Evolutionary conservation across 2,888 invertebrate genomes (phyloP).

Genomic region (Polyommatus icarus): DNA sequence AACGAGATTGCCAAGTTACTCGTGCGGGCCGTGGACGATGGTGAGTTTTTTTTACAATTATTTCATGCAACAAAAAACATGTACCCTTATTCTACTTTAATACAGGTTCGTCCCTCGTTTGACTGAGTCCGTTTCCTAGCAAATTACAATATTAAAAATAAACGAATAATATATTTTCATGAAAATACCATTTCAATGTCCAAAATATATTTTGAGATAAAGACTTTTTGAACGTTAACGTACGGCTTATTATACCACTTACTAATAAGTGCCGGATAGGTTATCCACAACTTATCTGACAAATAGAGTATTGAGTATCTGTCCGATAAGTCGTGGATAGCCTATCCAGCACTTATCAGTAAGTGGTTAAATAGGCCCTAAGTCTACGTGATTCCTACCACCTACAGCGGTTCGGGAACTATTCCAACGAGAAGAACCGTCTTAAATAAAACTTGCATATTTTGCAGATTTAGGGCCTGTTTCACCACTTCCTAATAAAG

Average conservation of each 20-base stretch:
- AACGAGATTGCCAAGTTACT: constrained; percentile 66
- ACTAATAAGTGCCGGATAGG: too few species aligned
- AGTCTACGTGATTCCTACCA: neutral
- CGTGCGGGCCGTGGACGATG: constrained; percentile 66
- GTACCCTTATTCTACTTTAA: too few species aligned
- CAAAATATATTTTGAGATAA: neutral
- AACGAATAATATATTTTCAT: neutral
- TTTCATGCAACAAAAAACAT: too few species aligned
- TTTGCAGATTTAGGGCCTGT: neutral
- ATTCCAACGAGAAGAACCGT: neutral
- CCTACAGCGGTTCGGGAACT: neutral
- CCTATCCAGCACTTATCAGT: too few species aligned
- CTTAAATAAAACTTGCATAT: neutral
- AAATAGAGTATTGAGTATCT: too few species aligned
- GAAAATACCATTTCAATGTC: neutral
- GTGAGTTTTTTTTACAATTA: constrained; percentile 50
- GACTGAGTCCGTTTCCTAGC: too few species aligned
- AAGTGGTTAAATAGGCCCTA: too few species aligned
- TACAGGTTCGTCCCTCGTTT: too few species aligned
- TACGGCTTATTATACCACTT: too few species aligned
- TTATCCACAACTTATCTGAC: too few species aligned
- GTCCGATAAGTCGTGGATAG: too few species aligned
- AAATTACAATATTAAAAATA: neutral
- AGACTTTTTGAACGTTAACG: neutral
- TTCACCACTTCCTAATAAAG: too few species aligned